A percentile compares a stretch with the other conserved stretches of the same genome.
Conservation (phyloP, 1,140 invertebrate species). For the Drosophila nebulosa region DNA sequence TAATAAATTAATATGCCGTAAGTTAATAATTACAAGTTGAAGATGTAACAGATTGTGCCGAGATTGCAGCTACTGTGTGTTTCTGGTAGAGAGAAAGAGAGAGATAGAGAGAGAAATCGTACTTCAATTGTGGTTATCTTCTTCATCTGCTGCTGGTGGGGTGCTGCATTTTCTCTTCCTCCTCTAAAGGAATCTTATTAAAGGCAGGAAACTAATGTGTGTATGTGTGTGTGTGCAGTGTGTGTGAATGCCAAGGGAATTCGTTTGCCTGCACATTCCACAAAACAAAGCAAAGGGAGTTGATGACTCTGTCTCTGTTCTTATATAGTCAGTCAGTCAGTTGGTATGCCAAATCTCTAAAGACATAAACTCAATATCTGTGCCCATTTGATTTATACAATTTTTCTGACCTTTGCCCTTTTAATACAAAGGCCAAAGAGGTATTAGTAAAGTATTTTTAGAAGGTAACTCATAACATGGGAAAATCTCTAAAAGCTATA, state of each 20-base stretch:
- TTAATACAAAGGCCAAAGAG: too few relatives aligned
- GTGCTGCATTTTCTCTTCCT: conserved; percentile 19
- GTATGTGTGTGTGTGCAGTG: conserved; percentile 23
- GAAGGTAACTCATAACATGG: too few relatives aligned
- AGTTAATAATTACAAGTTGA: conserved; percentile 76
- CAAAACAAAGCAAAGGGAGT: not conserved
- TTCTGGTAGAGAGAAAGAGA: too few relatives aligned
- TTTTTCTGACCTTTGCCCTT: too few relatives aligned
- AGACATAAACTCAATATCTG: too few relatives aligned
- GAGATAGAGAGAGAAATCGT: not conserved
- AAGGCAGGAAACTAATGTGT: conserved; percentile 15
- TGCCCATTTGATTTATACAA: too few relatives aligned
- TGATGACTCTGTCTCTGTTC: not conserved
- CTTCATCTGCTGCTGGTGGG: too few relatives aligned
- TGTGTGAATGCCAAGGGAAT: not conserved
- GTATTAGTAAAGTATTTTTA: too few relatives aligned
- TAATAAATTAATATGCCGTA: conserved; percentile 79
- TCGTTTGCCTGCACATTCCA: not conserved
- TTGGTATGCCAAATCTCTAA: too few relatives aligned
- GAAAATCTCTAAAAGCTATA: too few relatives aligned
- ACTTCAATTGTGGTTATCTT: conserved; percentile 39
- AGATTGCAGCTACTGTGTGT: conserved; percentile 64
- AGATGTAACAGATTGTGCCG: conserved; percentile 44
- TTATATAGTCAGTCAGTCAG: too few relatives aligned
- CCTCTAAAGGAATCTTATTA: conserved; percentile 51